A percentile compares a stretch with the other conserved stretches of the same genome.
These are phyloP conservation scores for Ariopsis seemanni DNA, from an alignment of 2,113 vertebrate genomes.

Conservation along the genomic window DNA sequence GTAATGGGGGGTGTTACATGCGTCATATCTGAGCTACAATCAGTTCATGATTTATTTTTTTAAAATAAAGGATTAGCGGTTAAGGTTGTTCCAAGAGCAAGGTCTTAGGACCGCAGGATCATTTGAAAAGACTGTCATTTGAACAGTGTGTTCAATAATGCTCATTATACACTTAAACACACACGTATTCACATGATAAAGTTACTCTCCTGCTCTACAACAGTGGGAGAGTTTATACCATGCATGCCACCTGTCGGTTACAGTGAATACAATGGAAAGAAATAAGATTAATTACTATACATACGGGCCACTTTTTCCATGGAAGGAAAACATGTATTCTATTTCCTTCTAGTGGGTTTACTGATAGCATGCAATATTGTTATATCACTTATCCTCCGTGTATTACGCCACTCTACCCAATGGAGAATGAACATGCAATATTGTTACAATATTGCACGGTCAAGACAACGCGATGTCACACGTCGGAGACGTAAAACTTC, in stretches of 20 bases:
- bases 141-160: not conserved
- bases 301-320: too few relatives aligned
- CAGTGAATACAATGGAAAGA: not conserved
- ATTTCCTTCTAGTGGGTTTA: too few relatives aligned
- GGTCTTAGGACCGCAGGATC: not conserved
- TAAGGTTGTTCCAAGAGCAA: not conserved
- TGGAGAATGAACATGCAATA: too few relatives aligned
- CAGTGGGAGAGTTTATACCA: not conserved
- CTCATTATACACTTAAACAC: not conserved
- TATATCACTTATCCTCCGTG: too few relatives aligned
- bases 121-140: not conserved
- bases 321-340: too few relatives aligned
- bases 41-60: not conserved
- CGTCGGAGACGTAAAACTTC: too few relatives aligned
- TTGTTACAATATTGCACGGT: too few relatives aligned
- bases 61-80: not conserved
- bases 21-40: slow-evolving; percentile 11
- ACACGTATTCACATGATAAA: not conserved
- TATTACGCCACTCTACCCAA: too few relatives aligned
- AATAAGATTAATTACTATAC: not conserved
- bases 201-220: not conserved
- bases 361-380: too few relatives aligned
- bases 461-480: too few relatives aligned
- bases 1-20: slow-evolving; percentile 10
- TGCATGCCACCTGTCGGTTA: slow-evolving; percentile 14